phyloP scores from a whole-genome alignment of 2,888 invertebrate genomes.

The Metalampra italica region DNA sequence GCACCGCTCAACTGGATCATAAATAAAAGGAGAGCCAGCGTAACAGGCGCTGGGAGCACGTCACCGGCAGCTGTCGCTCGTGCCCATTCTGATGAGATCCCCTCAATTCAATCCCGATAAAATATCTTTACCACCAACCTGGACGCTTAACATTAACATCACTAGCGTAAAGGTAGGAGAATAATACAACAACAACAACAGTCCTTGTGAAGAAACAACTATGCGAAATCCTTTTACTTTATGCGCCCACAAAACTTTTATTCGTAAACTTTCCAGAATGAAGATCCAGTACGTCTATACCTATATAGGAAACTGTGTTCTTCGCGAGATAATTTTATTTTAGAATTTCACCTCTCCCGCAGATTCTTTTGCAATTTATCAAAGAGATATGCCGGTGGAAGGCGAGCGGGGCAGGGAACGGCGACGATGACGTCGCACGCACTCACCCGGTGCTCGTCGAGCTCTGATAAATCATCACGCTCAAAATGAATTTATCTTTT shows the following conservation, averaged over 20 bases:
- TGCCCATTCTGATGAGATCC: constrained; percentile 43
- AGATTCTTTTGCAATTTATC: constrained; percentile 62
- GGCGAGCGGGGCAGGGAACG: constrained; percentile 28
- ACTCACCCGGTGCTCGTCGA: constrained; percentile 28
- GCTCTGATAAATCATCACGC: constrained; percentile 60
- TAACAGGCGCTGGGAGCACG: constrained; percentile 57
- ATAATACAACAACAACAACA: constrained; percentile 31
- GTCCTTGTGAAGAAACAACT: constrained; percentile 12
- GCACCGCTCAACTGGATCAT: constrained; percentile 65
- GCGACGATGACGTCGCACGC: constrained; percentile 54
- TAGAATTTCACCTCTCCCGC: constrained; percentile 45
- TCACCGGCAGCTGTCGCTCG: constrained; percentile 62
- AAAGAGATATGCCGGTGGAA: constrained; percentile 51
- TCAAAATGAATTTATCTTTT: constrained; percentile 56
- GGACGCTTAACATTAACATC: constrained; percentile 12
- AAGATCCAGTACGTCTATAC: constrained; percentile 3
- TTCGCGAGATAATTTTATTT: constrained; percentile 37
- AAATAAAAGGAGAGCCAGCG: constrained; percentile 65
- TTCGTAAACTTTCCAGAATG: constrained; percentile 24
- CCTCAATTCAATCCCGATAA: constrained; percentile 39
- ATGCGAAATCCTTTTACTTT: constrained; percentile 11
- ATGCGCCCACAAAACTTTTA: constrained; percentile 7
- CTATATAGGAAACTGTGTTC: constrained; percentile 16
- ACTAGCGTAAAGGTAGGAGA: constrained; percentile 3
- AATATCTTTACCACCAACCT: constrained; percentile 30